Evolutionary conservation across 2,888 invertebrate genomes (phyloP).

Genomic region (Tinea trinotella): DNA sequence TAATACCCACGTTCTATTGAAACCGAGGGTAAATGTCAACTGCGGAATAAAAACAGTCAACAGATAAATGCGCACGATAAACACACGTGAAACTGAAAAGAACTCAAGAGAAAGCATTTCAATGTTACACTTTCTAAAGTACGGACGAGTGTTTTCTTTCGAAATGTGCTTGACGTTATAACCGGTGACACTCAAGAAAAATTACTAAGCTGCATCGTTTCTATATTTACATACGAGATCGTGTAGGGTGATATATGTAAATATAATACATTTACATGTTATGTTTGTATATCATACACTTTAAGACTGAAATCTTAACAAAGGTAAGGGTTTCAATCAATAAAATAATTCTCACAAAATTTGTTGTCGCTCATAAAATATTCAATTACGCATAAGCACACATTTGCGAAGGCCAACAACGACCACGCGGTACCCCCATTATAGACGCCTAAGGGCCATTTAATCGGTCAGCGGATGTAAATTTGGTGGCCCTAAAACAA

Average conservation of each 20-base stretch:
- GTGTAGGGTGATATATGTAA: not conserved
- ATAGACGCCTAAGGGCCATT: slow-evolving; percentile 73
- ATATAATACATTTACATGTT: no score
- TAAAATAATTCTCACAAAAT: slow-evolving; percentile 57
- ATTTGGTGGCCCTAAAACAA: slow-evolving; percentile 70
- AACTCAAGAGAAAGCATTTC: slow-evolving; percentile 14
- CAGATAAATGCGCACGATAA: slow-evolving; percentile 71
- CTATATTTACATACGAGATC: slow-evolving; percentile 7
- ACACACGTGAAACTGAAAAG: slow-evolving; percentile 58
- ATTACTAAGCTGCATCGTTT: slow-evolving; percentile 7
- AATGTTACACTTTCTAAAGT: slow-evolving; percentile 16
- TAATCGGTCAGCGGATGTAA: slow-evolving; percentile 73
- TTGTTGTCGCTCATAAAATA: slow-evolving; percentile 64
- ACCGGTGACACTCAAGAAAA: slow-evolving; percentile 3
- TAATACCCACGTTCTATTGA: slow-evolving; percentile 39
- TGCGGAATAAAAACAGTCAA: slow-evolving; percentile 71
- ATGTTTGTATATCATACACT: not conserved
- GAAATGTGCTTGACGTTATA: slow-evolving; percentile 8
- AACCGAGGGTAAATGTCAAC: slow-evolving; percentile 70
- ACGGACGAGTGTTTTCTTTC: slow-evolving; percentile 17
- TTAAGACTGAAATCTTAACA: not conserved
- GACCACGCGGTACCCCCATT: slow-evolving; percentile 72
- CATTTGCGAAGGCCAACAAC: slow-evolving; percentile 70
- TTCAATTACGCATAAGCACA: slow-evolving; percentile 72
- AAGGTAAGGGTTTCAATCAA: slow-evolving; percentile 36